Evolutionary conservation across 1,140 invertebrate species (phyloP), one percentile per base, ranked within the genome.

Genomic region (Drosophila kohkoa): DNA sequence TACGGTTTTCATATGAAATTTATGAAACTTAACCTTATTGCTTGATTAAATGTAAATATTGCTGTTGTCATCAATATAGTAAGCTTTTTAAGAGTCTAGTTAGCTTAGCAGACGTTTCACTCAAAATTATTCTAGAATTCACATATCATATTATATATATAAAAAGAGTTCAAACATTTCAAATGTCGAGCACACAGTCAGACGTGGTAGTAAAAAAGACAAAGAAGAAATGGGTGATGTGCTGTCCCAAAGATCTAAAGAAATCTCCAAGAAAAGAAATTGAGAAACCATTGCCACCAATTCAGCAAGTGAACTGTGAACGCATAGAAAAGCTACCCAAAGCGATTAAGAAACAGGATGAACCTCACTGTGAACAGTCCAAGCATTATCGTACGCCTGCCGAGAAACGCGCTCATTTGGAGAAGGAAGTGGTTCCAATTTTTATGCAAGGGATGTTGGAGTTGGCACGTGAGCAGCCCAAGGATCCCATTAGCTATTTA

Each of bases 371-470:
- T 28, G 59, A 51, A 0, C 46, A 25, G 1, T 5, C 51, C 0
- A 7, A 38, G 0, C 35, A 3, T 25, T 76, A 79, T 48, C 45
- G 5, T 0, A 16, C 78, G 0, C 5, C 25, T 0, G 63, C 8
- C 6, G 66, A 89, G 11, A 64, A 64, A 10, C 78, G 86, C 0
- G n/a, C 2, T 2, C 85, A 58, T 45, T 8, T 89, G 8, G 59
- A 90, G 32, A 43, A 13, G 8, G 66, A 81, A 10, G 86, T 74
- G 41, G 67, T 81, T 15, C 85, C 85, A 51, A 79, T 90, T 1
- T 10, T 89, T 5, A 81, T 90, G 81, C 71, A 85, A 25, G 85
- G 85, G 3, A 74, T 89, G 86, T 28, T 89, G 65, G 75, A 54
- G 1, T 13, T 89, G 45, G 81, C 85, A 2, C 81, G 85, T 0